Base-by-base conservation (phyloP, 2,113 vertebrate genomes). In the Phalacrocorax carbo region DNA sequence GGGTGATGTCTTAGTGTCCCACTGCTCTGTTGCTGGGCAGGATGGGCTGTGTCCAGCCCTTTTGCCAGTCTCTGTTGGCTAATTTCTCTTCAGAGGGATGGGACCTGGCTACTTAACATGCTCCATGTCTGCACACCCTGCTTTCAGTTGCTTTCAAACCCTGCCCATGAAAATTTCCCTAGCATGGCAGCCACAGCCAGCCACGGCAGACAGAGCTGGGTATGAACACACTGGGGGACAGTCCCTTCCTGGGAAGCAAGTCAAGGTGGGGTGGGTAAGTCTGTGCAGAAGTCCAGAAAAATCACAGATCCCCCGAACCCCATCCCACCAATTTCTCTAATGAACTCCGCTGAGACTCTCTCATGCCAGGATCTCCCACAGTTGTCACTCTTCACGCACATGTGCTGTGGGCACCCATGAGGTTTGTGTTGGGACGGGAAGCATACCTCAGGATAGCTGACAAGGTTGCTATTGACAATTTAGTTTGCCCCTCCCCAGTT, bases 301-400 rank as follows among this genome's bases (percentile, higher is more conserved):
- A 71, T 21, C 11, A 10, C 52, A 54, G 8, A 7, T 72, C 1
- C 10, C 17, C 21, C 32, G 68, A 23, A 40, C 10, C 19, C 62
- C 7, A 1, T n/a, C 7, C 22, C 42, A 60, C 1, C 7, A 49
- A 11, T 16, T 58, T 68, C 23, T 69, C 14, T 49, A 10, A 13
- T 5, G 23, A 79, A 49, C 3, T 65, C 23, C 9, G 0, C 8
- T 9, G 30, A 8, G 27, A 48, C 32, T 64, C 54, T 12, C 6
- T 34, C 13, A 26, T 9, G 13, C 15, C 62, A 85, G 42, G 32
- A 21, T 26, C 6, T 65, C 19, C 25, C 0, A 2, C 26, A 51
- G n/a, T 0, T 65, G 30, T 5, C 0, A 0, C 49, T 13, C 44
- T 72, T 44, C 2, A 1, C 3, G 10, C 5, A 10, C 2, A 2